A percentile compares a stretch with the other conserved stretches of the same genome.
These are phyloP conservation scores for Neoascia interrupta DNA, from an alignment of 2,888 invertebrate species.

Conservation along the genomic window DNA sequence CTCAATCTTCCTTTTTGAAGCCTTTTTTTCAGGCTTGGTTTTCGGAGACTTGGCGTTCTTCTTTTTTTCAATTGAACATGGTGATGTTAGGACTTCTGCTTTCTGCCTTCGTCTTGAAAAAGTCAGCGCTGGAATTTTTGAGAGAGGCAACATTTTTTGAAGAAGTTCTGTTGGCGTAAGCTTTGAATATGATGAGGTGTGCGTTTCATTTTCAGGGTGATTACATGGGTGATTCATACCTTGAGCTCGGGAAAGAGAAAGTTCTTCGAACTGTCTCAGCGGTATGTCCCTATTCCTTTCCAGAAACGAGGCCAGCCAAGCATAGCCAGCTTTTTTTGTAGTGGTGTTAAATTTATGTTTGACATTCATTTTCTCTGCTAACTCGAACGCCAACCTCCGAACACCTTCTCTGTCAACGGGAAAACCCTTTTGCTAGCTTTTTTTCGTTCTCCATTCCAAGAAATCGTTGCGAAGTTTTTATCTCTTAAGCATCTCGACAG, in stretches of 20 bases:
- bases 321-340: not conserved
- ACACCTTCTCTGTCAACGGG: conserved; percentile 1
- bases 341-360: not conserved
- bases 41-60: too few relatives aligned
- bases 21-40: not conserved
- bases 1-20: not conserved
- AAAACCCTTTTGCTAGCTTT: not conserved
- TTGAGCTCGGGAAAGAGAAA: not conserved
- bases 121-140: too few relatives aligned
- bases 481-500: too few relatives aligned
- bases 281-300: conserved; percentile 1
- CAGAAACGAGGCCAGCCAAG: not conserved
- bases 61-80: too few relatives aligned
- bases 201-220: too few relatives aligned
- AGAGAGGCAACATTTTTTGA: too few relatives aligned
- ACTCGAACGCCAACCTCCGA: not conserved
- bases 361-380: not conserved
- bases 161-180: not conserved
- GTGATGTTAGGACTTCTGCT: too few relatives aligned
- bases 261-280: not conserved
- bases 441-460: conserved; percentile 2
- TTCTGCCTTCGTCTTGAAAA: too few relatives aligned
- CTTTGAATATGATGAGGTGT: not conserved
- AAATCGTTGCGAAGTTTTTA: too few relatives aligned
- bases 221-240: not conserved